Evolutionary conservation across 2,113 vertebrate genomes (phyloP).

Genomic region (Dicerorhinus sumatrensis): DNA sequence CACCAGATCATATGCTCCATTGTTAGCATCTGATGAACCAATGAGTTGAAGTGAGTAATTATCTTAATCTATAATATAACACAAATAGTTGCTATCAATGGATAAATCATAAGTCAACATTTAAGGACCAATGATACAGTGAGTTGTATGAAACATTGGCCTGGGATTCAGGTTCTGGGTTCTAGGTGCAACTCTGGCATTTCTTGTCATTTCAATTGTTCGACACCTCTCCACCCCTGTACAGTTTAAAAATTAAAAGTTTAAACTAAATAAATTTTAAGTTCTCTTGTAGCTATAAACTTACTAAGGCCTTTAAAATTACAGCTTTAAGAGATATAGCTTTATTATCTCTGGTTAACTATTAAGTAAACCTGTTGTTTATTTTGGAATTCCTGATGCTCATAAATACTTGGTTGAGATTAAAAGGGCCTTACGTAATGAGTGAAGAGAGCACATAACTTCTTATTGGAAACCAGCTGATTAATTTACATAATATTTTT

Average conservation of each 20-base stretch:
- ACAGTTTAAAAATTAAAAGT: neutral
- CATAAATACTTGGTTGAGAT: neutral
- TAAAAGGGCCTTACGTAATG: slow-evolving; percentile 2
- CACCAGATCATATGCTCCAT: neutral
- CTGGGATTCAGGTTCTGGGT: neutral
- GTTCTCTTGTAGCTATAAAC: neutral
- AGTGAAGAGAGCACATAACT: slow-evolving; percentile 44
- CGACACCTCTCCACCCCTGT: neutral
- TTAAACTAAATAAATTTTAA: neutral
- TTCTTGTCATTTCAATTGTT: neutral
- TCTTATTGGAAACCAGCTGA: slow-evolving; percentile 56
- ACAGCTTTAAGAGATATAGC: neutral
- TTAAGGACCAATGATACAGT: neutral
- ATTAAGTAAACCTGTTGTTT: slow-evolving; percentile 15
- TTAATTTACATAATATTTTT: slow-evolving; percentile 59
- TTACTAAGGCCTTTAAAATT: slow-evolving; percentile 10
- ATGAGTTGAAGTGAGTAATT: neutral
- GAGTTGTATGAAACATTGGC: neutral
- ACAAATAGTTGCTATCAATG: neutral
- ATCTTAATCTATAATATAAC: neutral
- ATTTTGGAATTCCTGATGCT: slow-evolving; percentile 44
- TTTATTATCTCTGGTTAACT: slow-evolving; percentile 16
- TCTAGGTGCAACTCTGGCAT: neutral
- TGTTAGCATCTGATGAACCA: neutral
- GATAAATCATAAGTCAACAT: neutral